Evolutionary conservation across 2,113 vertebrate genomes (phyloP).

Genomic region (Dromiciops gliroides): DNA sequence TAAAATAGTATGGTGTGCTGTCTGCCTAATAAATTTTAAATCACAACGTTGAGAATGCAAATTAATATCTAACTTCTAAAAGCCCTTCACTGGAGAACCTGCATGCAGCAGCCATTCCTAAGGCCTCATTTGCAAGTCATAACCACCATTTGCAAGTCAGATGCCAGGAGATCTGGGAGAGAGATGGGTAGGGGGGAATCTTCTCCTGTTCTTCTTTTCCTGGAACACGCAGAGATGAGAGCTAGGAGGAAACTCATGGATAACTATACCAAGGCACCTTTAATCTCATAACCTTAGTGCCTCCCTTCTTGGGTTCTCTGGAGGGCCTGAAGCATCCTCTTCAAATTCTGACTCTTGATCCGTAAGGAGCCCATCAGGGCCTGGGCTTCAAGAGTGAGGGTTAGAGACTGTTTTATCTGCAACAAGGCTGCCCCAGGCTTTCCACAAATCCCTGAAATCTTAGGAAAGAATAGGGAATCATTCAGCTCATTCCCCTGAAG

Average conservation of each 20-base stretch:
- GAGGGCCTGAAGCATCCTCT: not conserved
- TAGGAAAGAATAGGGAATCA: not conserved
- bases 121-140: not conserved
- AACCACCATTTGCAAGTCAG: not conserved
- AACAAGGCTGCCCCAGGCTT: not conserved
- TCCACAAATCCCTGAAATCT: not conserved
- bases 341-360: not conserved
- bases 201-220: not conserved
- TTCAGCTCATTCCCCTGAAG: not conserved
- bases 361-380: not conserved
- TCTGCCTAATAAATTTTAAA: constrained; percentile 1
- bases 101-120: not conserved
- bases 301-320: not conserved
- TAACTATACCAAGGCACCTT: not conserved
- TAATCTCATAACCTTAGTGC: not conserved
- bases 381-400: not conserved
- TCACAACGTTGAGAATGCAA: not conserved
- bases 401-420: not conserved
- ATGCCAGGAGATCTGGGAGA: not conserved
- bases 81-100: not conserved
- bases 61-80: not conserved
- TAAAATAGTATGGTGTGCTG: not conserved
- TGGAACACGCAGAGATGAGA: not conserved
- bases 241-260: not conserved
- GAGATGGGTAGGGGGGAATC: not conserved